A percentile compares a stretch with the other conserved stretches of the same genome.
These are phyloP conservation scores for Tringa solitaria DNA, from an alignment of 2,113 vertebrate genomes.

Conservation along the genomic window DNA sequence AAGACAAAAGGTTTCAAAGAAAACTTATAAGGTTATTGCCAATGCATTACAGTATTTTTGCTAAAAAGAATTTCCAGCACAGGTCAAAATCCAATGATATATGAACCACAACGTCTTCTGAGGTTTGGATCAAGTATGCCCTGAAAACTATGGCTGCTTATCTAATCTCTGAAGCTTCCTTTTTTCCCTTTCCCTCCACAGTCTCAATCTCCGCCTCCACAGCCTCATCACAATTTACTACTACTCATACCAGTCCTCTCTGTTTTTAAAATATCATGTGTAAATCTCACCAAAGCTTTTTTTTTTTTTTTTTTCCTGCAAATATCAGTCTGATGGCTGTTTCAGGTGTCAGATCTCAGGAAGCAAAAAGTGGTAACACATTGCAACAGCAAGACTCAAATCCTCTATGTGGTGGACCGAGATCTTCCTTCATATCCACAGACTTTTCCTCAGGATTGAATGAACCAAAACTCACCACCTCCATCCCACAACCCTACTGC, in stretches of 20 bases:
- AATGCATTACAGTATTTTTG: conserved; percentile 32
- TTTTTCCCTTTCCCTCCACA: neutral
- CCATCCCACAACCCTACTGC: neutral
- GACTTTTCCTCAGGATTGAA: neutral
- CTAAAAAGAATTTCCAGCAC: neutral
- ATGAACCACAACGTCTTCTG: neutral
- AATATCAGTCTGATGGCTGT: neutral
- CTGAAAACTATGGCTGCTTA: conserved; percentile 20
- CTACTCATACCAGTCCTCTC: neutral
- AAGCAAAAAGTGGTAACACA: neutral
- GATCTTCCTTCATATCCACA: neutral
- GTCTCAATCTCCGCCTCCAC: neutral
- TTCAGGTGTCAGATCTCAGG: neutral
- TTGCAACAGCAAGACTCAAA: neutral
- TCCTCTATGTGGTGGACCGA: neutral
- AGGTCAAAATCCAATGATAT: conserved; percentile 23
- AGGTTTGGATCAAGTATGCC: conserved; percentile 7
- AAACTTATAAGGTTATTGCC: neutral
- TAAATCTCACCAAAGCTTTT: neutral
- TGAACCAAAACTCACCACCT: neutral
- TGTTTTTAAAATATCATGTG: neutral
- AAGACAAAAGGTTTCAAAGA: conserved; percentile 33
- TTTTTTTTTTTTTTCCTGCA: neutral
- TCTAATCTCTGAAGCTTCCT: conserved; percentile 28
- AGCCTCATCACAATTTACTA: neutral